These are phyloP conservation scores for Adelosebastes latens DNA, from an alignment of 2,797 vertebrate species.

Conservation along the genomic window DNA sequence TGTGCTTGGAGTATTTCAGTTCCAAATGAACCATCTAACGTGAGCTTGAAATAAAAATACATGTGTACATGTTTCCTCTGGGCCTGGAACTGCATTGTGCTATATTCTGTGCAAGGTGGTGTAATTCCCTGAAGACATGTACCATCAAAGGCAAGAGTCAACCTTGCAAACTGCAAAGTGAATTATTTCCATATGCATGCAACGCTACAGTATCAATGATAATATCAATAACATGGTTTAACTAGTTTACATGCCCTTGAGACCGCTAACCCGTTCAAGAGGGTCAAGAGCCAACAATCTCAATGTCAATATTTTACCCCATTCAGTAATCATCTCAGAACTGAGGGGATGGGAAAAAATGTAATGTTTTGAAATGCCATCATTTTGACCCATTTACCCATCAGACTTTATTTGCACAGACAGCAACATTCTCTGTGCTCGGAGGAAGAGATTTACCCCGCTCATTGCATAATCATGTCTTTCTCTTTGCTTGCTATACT, in stretches of 20 bases:
- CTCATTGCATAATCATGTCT: constrained; percentile 72
- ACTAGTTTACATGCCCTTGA: constrained; percentile 37
- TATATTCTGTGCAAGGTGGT: constrained; percentile 21
- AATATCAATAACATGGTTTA: constrained; percentile 49
- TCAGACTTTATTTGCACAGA: constrained; percentile 63
- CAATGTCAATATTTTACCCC: constrained; percentile 40
- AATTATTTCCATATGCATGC: constrained; percentile 37
- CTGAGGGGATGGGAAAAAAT: constrained; percentile 13
- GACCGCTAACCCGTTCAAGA: neutral
- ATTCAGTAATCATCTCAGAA: constrained; percentile 26
- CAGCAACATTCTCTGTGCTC: constrained; percentile 62
- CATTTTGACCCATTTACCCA: constrained; percentile 69
- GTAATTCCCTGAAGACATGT: constrained; percentile 35
- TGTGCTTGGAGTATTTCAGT: constrained; percentile 17
- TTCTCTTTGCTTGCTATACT: constrained; percentile 66
- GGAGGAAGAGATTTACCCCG: constrained; percentile 56
- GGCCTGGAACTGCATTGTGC: neutral
- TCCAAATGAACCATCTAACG: constrained; percentile 26
- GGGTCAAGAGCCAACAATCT: constrained; percentile 22
- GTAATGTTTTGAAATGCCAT: constrained; percentile 56
- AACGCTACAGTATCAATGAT: constrained; percentile 9
- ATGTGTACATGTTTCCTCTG: neutral
- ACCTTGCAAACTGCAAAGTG: constrained; percentile 16
- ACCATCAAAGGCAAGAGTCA: constrained; percentile 34
- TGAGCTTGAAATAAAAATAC: constrained; percentile 2